A percentile compares a stretch with the other conserved stretches of the same genome.
These are phyloP conservation scores for Sitta carolinensis DNA, from an alignment of 2,797 vertebrate genomes.

Conservation along the genomic window DNA sequence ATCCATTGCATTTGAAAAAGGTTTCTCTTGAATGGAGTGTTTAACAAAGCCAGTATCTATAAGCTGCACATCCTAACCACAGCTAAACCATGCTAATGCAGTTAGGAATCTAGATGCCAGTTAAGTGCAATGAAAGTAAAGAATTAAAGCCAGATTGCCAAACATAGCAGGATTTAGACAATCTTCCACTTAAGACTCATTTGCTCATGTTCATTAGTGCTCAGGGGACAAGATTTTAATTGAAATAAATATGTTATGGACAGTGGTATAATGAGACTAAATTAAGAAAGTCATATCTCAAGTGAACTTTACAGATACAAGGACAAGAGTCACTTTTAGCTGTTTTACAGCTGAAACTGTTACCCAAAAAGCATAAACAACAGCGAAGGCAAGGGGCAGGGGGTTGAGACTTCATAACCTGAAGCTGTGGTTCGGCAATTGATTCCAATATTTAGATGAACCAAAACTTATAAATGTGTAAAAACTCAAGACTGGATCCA, in stretches of 20 bases:
- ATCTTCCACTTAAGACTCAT: not conserved
- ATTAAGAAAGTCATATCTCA: not conserved
- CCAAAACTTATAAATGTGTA: too few species aligned
- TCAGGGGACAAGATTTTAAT: not conserved
- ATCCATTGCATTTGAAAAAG: not conserved
- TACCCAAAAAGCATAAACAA: too few species aligned
- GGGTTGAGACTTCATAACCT: too few species aligned
- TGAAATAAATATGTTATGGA: not conserved
- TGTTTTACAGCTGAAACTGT: not conserved
- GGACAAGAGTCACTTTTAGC: not conserved
- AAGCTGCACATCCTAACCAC: not conserved
- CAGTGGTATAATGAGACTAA: not conserved
- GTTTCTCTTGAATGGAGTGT: not conserved
- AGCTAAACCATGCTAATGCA: not conserved
- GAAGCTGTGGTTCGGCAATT: too few species aligned
- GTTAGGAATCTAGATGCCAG: not conserved
- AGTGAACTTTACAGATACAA: not conserved
- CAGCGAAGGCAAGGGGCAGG: too few species aligned
- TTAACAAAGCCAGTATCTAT: not conserved
- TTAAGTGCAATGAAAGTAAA: not conserved
- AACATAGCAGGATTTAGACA: not conserved
- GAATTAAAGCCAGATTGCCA: not conserved
- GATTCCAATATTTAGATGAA: too few species aligned
- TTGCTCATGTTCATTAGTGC: not conserved
- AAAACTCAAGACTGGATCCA: too few species aligned